Evolutionary conservation across 2,888 invertebrate species (phyloP).

Genomic region (Drosophila phalerata): DNA sequence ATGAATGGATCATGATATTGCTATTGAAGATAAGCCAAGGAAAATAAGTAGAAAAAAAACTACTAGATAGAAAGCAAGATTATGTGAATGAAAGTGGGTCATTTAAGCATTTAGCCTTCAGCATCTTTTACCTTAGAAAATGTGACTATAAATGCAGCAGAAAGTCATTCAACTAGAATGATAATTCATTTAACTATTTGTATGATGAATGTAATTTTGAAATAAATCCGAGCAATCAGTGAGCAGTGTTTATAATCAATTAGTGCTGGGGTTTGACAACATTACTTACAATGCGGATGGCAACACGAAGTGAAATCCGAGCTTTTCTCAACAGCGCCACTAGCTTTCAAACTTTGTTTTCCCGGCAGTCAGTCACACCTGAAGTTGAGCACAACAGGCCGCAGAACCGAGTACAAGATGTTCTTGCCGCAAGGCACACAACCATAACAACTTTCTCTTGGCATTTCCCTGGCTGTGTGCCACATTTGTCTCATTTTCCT

Average conservation of each 20-base stretch:
- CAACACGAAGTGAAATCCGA: slow-evolving; percentile 32
- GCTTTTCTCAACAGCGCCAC: slow-evolving; percentile 34
- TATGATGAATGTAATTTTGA: background rate
- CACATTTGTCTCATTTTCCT: slow-evolving; percentile 70
- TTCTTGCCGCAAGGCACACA: slow-evolving; percentile 35
- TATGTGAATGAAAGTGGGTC: slow-evolving; percentile 9
- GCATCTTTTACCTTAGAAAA: background rate
- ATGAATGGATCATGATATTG: slow-evolving; percentile 28
- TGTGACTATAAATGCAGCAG: background rate
- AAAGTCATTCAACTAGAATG: slow-evolving; percentile 1
- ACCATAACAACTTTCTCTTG: slow-evolving; percentile 64
- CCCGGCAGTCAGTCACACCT: slow-evolving; percentile 50
- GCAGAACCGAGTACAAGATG: slow-evolving; percentile 15
- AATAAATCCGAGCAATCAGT: slow-evolving; percentile 15
- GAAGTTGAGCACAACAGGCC: slow-evolving; percentile 42
- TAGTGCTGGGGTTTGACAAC: slow-evolving; percentile 21
- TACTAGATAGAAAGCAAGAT: background rate
- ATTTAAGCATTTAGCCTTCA: background rate
- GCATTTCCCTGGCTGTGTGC: slow-evolving; percentile 40
- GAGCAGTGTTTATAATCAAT: slow-evolving; percentile 30
- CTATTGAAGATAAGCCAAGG: slow-evolving; percentile 7
- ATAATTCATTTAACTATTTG: background rate
- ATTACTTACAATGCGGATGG: slow-evolving; percentile 13
- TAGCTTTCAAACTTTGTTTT: slow-evolving; percentile 43
- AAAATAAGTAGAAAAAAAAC: background rate